Conservation (phyloP, 2,113 vertebrate species). For the Phyllopteryx taeniolatus region DNA sequence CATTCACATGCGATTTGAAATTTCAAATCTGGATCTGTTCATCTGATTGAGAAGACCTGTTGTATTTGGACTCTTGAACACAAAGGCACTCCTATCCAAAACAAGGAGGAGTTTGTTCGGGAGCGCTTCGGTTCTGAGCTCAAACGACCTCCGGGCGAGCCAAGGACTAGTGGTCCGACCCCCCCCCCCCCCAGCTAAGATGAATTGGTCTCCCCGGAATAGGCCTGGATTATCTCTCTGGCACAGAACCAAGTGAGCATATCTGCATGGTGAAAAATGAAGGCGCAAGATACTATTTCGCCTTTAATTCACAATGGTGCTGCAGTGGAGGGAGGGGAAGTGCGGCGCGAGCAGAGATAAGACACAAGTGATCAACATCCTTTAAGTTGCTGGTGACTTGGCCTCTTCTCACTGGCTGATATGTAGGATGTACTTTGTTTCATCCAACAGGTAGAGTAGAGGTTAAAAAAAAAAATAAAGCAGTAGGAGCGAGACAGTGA, state of each 20-base stretch:
- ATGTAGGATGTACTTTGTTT: slow-evolving; percentile 49
- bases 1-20: background rate
- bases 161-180: slow-evolving; percentile 73
- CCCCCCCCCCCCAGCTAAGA: slow-evolving; percentile 62
- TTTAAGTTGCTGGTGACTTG: slow-evolving; percentile 61
- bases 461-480: slow-evolving; percentile 30
- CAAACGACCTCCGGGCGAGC: slow-evolving; percentile 68
- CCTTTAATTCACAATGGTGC: slow-evolving; percentile 73
- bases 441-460: slow-evolving; percentile 43
- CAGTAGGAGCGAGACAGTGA: slow-evolving; percentile 22
- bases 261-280: slow-evolving; percentile 76
- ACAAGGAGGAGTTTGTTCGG: slow-evolving; percentile 13
- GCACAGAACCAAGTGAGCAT: slow-evolving; percentile 67
- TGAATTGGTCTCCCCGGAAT: slow-evolving; percentile 72
- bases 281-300: slow-evolving; percentile 73
- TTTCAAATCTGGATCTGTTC: background rate
- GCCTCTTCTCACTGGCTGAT: slow-evolving; percentile 41
- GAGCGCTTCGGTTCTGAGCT: slow-evolving; percentile 29
- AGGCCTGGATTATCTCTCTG: slow-evolving; percentile 74
- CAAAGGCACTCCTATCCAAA: slow-evolving; percentile 5
- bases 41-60: background rate
- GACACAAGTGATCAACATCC: slow-evolving; percentile 76
- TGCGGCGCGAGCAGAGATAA: slow-evolving; percentile 73
- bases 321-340: slow-evolving; percentile 47
- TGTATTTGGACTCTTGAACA: background rate